Evolutionary conservation across 2,113 vertebrate genomes (phyloP), one percentile per base, ranked within the genome.

Genomic region (Orycteropus afer): DNA sequence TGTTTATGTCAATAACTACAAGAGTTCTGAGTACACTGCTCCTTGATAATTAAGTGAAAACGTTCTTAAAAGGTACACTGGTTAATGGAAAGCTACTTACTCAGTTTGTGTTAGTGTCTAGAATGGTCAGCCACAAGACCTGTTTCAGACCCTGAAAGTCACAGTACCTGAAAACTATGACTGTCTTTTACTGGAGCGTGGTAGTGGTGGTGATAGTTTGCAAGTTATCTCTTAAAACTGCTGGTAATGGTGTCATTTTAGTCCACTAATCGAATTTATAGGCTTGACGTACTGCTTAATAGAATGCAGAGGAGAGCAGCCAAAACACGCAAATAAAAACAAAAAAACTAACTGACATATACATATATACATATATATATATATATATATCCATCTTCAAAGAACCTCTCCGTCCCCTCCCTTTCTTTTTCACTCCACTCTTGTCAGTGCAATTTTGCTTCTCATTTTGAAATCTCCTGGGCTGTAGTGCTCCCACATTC

Each of bases 401-500:
- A 94, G 88, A 93, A 81, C 47, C 29, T 88, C 89, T 96, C 40
- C 0, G 37, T 76, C 69, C 6, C 49, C 57, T 51, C 55, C 63
- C 79, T 69, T 65, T 12, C 89, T 77, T 80, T 93, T 96, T 1
- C 32, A 94, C 95, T 97, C 94, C 93, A 88, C 96, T 97, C 97
- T 95, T 91, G 85, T 98, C 96, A 97, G 96, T 96, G 94, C 97
- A 97, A 90, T 97, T 98, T 98, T 96, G 95, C 95, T 98, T 97
- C 97, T 98, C 97, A 91, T 97, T 98, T 98, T 98, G 96, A 93
- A 97, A 96, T 97, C 95, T 95, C 96, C 95, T 97, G 94, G 95
- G 96, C 97, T 98, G 98, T 98, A 97, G 97, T 98, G 98, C 98
- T 97, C 98, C 98, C 98, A 97, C 97, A 96, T 98, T 99, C 99